Percentiles rank a stretch among this genome's conserved stretches.
These are phyloP conservation scores for Rhynchonycteris naso DNA, from an alignment of 2,797 vertebrate genomes.

Conservation along the genomic window DNA sequence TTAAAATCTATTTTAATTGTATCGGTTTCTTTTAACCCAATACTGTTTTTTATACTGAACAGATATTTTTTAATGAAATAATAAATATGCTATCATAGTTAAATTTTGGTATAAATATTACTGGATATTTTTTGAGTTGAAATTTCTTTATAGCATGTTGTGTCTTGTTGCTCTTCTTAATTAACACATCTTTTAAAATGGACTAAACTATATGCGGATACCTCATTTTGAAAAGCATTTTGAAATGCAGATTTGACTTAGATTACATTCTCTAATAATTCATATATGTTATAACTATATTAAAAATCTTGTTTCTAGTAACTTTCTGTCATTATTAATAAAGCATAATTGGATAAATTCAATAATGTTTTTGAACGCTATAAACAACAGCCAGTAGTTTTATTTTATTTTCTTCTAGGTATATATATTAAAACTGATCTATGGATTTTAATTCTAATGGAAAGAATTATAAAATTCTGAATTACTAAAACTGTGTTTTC, in stretches of 20 bases:
- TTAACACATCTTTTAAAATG: background rate
- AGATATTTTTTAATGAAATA: background rate
- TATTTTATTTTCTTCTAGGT: conserved; percentile 34
- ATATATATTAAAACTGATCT: background rate
- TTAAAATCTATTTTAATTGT: background rate
- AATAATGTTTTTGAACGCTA: conserved; percentile 66
- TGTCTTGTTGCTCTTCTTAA: background rate
- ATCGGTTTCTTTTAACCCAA: background rate
- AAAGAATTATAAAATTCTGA: background rate
- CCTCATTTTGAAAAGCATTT: conserved; percentile 12
- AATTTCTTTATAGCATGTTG: background rate
- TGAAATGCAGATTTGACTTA: conserved; percentile 70
- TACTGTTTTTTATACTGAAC: background rate
- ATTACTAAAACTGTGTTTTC: background rate
- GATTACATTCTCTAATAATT: conserved; percentile 69
- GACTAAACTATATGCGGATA: background rate
- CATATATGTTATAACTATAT: conserved; percentile 43
- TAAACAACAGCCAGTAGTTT: conserved; percentile 4
- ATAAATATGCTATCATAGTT: background rate
- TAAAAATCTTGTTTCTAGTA: conserved; percentile 73
- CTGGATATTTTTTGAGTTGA: background rate
- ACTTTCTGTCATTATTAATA: conserved; percentile 81
- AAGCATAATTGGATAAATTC: conserved; percentile 77
- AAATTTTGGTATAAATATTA: background rate
- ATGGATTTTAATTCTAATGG: conserved; percentile 61